Conservation (phyloP, 2,888 invertebrate species). For the Rhodophaea formosa region DNA sequence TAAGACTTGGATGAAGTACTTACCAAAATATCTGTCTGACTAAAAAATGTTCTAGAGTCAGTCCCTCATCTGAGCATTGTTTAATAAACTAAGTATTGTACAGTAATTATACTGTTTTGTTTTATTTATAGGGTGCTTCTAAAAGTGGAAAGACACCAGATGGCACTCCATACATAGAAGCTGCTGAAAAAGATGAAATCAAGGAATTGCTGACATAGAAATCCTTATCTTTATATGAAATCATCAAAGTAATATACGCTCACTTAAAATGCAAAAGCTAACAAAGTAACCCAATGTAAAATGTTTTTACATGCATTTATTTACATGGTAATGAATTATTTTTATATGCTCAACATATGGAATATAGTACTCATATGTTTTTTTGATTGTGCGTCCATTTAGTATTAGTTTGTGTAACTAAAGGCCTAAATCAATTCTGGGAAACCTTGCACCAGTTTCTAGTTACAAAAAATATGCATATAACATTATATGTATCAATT, state of each 20-base stretch:
- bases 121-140: slow-evolving; percentile 86
- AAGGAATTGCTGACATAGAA: slow-evolving; percentile 84
- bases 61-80: too few relatives aligned
- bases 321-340: slow-evolving; percentile 74
- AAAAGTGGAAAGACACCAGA: slow-evolving; percentile 92
- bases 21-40: too few relatives aligned
- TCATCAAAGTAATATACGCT: slow-evolving; percentile 40
- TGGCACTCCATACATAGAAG: slow-evolving; percentile 92
- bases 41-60: too few relatives aligned
- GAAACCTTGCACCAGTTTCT: slow-evolving; percentile 28
- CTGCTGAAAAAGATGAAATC: slow-evolving; percentile 95
- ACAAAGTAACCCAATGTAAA: slow-evolving; percentile 54
- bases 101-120: slow-evolving; percentile 16
- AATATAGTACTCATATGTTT: slow-evolving; percentile 49
- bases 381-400: slow-evolving; percentile 68
- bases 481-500: slow-evolving; percentile 6
- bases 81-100: too few relatives aligned
- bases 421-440: slow-evolving; percentile 42
- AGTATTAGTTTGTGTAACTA: slow-evolving; percentile 51
- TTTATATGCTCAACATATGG: slow-evolving; percentile 71
- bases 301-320: slow-evolving; percentile 79
- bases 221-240: slow-evolving; percentile 27
- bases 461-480: slow-evolving; percentile 11
- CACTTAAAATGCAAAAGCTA: slow-evolving; percentile 60
- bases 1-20: too few relatives aligned